A percentile compares a stretch with the other conserved stretches of the same genome.
phyloP scores from a whole-genome alignment of 2,888 invertebrate genomes.

The Amphimallon solstitiale region DNA sequence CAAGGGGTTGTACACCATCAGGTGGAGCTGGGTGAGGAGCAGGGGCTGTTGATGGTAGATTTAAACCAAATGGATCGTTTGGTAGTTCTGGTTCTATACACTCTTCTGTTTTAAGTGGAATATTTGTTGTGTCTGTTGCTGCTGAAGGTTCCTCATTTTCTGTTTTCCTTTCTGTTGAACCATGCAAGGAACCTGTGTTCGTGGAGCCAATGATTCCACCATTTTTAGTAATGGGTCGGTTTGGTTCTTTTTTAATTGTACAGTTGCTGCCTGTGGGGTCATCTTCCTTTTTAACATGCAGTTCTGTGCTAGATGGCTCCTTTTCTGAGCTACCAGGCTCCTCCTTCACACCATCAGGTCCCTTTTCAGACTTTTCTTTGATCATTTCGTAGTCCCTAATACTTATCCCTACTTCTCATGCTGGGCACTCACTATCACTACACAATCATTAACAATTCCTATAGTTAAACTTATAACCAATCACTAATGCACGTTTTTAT shows the following conservation, averaged over 20 bases:
- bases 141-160: constrained; percentile 54
- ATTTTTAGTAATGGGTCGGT: constrained; percentile 60
- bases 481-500: constrained; percentile 51
- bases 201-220: constrained; percentile 63
- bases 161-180: constrained; percentile 56
- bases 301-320: constrained; percentile 58
- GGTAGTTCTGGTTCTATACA: constrained; percentile 59
- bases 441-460: constrained; percentile 55
- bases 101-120: constrained; percentile 61
- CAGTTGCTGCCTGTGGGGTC: constrained; percentile 56
- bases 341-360: constrained; percentile 62
- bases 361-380: constrained; percentile 64
- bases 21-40: constrained; percentile 62
- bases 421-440: constrained; percentile 56
- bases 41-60: constrained; percentile 53
- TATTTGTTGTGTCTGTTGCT: constrained; percentile 45
- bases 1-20: constrained; percentile 77
- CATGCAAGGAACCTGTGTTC: constrained; percentile 61
- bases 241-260: constrained; percentile 59
- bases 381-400: constrained; percentile 61
- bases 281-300: constrained; percentile 61
- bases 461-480: constrained; percentile 51
- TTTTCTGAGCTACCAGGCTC: constrained; percentile 63
- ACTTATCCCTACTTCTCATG: constrained; percentile 59
- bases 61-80: constrained; percentile 59